A percentile compares a stretch with the other conserved stretches of the same genome.
phyloP scores from a whole-genome alignment of 2,113 vertebrate species.

The Salvelinus sp. region DNA sequence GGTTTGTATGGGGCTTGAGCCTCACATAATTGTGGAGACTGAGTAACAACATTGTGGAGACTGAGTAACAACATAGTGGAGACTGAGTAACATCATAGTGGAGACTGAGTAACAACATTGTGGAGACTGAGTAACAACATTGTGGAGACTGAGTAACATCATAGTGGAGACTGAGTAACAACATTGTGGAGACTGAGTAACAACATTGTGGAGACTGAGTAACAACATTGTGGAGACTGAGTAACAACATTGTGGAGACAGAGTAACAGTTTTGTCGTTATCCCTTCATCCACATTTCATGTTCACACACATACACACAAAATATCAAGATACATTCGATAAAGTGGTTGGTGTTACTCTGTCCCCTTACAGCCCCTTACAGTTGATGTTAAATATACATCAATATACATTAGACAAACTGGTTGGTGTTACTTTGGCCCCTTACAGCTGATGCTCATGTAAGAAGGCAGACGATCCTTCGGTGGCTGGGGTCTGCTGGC shows the following conservation, averaged over 20 bases:
- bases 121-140: not conserved
- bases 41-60: no score
- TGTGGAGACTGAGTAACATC: conserved; percentile 23
- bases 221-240: no score
- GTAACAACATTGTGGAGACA: no score
- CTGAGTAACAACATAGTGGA: not conserved
- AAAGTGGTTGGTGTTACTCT: conserved; percentile 36
- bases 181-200: conserved; percentile 24
- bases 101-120: conserved; percentile 25
- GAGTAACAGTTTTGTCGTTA: no score
- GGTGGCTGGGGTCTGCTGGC: conserved; percentile 68
- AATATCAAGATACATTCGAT: conserved; percentile 10
- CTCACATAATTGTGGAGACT: no score
- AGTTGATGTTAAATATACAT: conserved; percentile 75
- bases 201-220: not conserved
- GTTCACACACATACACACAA: no score
- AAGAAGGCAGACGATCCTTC: conserved; percentile 71
- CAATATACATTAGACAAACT: conserved; percentile 21
- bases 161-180: conserved; percentile 23
- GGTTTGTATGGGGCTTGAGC: no score
- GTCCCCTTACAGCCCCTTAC: conserved; percentile 52
- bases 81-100: conserved; percentile 22
- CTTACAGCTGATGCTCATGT: conserved; percentile 89
- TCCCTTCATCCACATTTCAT: no score
- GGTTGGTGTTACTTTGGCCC: conserved; percentile 35